Base-by-base conservation (phyloP, 2,888 invertebrate species). In the Crossocerus cetratus region DNA sequence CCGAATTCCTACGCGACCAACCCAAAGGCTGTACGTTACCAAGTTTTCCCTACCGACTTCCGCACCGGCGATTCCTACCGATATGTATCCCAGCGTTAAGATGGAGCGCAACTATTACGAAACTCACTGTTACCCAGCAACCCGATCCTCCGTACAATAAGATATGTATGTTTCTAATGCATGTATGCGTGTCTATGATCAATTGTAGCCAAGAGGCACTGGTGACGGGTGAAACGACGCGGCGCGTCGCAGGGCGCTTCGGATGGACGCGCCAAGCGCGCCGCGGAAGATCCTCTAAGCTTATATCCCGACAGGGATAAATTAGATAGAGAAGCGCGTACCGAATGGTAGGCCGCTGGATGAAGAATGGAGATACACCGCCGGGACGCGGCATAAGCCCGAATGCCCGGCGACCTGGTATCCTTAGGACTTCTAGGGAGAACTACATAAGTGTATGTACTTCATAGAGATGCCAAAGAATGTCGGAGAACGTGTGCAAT, bases 391-490 rank as follows among this genome's bases (percentile, higher is more conserved):
- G 57, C 57, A 61, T 55, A 23, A 55, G 43, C 65, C 42, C 54
- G 65, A 14, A 58, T 32, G 42, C 54, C 58, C 42, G 60, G 69
- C 64, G 21, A 69, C 66, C 65, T 72, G 61, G n/a, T 65, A 21
- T n/a, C 18, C 18, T 55, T 72, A 66, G 62, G 69, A 68, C 32
- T 55, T 21, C 57, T 77, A 69, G 70, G 56, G 61, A 74, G 32
- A 32, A 32, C 32, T 32, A 61, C n/a, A n/a, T n/a, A n/a, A n/a
- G n/a, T n/a, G 60, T 66, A 76, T 60, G 70, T 80, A 81, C 78
- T 81, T 80, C 81, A 79, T 82, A 86, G 79, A 86, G 85, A 87
- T 87, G 87, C 87, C 87, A 87, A 87, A 87, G 86, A 87, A 83
- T 68, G 74, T 66, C 70, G 71, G 77, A 76, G 70, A 78, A 81